Evolutionary conservation across 2,113 vertebrate species (phyloP).

Genomic region (Mesoclemmys tuberculata): DNA sequence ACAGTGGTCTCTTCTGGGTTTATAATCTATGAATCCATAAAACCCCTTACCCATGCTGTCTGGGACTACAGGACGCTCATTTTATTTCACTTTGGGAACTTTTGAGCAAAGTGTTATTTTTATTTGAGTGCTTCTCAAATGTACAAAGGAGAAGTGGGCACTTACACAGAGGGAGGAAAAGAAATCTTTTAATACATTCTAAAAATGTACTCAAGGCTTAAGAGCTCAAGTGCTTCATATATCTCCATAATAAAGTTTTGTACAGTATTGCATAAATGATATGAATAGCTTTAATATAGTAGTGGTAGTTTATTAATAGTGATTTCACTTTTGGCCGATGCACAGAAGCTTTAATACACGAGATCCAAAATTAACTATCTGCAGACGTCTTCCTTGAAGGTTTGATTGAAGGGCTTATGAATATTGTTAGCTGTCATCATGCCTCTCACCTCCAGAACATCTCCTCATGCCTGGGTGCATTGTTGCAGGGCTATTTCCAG

Average conservation of each 20-base stretch:
- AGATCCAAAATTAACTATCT: background rate
- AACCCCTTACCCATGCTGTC: background rate
- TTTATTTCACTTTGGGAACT: background rate
- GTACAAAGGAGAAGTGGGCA: background rate
- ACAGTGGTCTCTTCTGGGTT: background rate
- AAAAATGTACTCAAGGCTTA: background rate
- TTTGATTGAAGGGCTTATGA: background rate
- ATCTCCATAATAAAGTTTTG: background rate
- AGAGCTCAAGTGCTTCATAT: background rate
- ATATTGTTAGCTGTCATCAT: background rate
- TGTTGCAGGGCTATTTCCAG: background rate
- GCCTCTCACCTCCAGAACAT: background rate
- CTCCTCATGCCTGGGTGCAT: too few species aligned
- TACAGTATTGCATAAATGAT: background rate
- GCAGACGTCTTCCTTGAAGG: background rate
- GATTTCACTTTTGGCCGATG: background rate
- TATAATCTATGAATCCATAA: background rate
- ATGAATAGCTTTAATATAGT: background rate
- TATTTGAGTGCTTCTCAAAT: background rate
- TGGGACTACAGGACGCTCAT: background rate
- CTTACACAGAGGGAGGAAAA: background rate
- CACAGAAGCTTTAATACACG: background rate
- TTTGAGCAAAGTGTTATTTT: background rate
- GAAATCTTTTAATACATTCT: background rate
- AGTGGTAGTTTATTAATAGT: background rate